Percentiles rank a stretch among this genome's conserved stretches.
Evolutionary conservation across 2,888 invertebrate genomes (phyloP).

Genomic region (Mechanitis messenoides): DNA sequence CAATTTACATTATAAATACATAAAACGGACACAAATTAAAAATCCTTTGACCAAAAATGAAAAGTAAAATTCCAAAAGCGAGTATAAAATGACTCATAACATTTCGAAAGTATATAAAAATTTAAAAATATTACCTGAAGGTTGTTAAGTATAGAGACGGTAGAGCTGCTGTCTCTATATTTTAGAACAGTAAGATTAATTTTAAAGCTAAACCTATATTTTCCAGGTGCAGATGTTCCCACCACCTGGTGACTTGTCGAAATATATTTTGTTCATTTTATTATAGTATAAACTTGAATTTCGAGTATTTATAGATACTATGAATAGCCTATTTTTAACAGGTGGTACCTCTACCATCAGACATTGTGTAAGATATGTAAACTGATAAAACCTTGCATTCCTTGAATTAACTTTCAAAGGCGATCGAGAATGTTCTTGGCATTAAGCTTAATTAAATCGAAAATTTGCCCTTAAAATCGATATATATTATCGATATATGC

Average conservation of each 20-base stretch:
- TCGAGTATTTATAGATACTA: slow-evolving; percentile 28
- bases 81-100: no score
- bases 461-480: slow-evolving; percentile 25
- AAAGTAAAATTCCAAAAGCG: no score
- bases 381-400: slow-evolving; percentile 30
- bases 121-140: no score
- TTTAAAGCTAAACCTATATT: no score
- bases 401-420: slow-evolving; percentile 26
- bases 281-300: slow-evolving; percentile 29
- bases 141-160: no score
- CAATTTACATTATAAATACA: no score
- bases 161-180: no score
- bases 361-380: slow-evolving; percentile 30
- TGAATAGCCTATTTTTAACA: slow-evolving; percentile 33
- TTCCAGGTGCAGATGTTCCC: slow-evolving; percentile 26
- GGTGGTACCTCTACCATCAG: slow-evolving; percentile 31
- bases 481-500: slow-evolving; percentile 12
- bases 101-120: no score
- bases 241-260: slow-evolving; percentile 34
- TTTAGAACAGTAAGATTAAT: no score
- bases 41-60: no score
- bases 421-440: slow-evolving; percentile 24
- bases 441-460: slow-evolving; percentile 23
- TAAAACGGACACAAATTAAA: no score
- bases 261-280: slow-evolving; percentile 26